Percentiles rank a stretch among this genome's conserved stretches.
Evolutionary conservation across 1,140 invertebrate genomes (phyloP).

Genomic region (Zaprionus africanus): DNA sequence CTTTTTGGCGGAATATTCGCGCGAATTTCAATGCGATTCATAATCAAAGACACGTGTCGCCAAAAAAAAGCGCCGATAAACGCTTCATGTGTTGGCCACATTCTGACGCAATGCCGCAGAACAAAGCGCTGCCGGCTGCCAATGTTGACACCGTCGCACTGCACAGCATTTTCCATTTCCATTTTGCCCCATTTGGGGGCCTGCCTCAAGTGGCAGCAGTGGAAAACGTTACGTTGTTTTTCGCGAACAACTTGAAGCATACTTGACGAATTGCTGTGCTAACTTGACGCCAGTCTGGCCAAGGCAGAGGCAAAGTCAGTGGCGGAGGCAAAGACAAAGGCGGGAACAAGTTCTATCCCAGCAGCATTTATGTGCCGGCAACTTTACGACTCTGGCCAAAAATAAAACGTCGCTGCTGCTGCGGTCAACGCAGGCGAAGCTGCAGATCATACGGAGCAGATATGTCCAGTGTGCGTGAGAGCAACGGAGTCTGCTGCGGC

Average conservation of each 20-base stretch:
- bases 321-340: slow-evolving; percentile 3
- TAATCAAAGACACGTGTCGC: slow-evolving; percentile 53
- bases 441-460: slow-evolving; percentile 64
- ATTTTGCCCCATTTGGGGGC: slow-evolving; percentile 26
- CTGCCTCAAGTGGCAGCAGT: slow-evolving; percentile 54
- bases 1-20: background rate
- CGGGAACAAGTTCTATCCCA: slow-evolving; percentile 69
- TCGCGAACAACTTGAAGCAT: slow-evolving; percentile 77
- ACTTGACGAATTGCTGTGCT: slow-evolving; percentile 77
- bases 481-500: slow-evolving; percentile 18
- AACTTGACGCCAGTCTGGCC: slow-evolving; percentile 56
- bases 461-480: slow-evolving; percentile 70
- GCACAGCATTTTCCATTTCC: slow-evolving; percentile 57
- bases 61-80: slow-evolving; percentile 35
- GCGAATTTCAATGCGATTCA: slow-evolving; percentile 51
- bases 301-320: background rate
- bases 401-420: slow-evolving; percentile 74
- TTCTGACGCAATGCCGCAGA: slow-evolving; percentile 52
- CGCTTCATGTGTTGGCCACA: slow-evolving; percentile 75
- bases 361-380: slow-evolving; percentile 62
- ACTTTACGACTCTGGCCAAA: slow-evolving; percentile 79
- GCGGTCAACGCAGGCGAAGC: slow-evolving; percentile 60
- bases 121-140: slow-evolving; percentile 28
- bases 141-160: slow-evolving; percentile 18
- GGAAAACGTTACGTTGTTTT: slow-evolving; percentile 47